Conservation (phyloP, 2,797 vertebrate species). For the Rhinophrynus dorsalis region DNA sequence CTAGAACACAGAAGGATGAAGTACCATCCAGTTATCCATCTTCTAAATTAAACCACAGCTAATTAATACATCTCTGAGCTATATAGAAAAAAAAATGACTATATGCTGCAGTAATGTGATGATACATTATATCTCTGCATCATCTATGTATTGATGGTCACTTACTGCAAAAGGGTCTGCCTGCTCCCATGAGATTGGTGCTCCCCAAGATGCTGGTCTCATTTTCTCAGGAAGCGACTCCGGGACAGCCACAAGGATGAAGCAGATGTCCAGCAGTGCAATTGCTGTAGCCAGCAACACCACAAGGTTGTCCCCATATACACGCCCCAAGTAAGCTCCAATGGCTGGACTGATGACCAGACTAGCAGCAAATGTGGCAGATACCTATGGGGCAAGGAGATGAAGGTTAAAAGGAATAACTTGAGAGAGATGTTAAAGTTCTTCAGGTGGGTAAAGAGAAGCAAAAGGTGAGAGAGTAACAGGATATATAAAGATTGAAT, state of each 20-base stretch:
- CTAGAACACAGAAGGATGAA: no score
- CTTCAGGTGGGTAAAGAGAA: no score
- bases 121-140: no score
- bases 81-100: no score
- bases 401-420: no score
- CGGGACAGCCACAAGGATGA: slow-evolving; percentile 82
- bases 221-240: slow-evolving; percentile 85
- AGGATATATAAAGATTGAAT: no score
- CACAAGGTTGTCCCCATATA: slow-evolving; percentile 81
- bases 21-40: no score
- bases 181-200: slow-evolving; percentile 86
- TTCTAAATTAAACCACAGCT: no score
- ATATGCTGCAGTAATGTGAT: no score
- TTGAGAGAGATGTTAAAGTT: no score
- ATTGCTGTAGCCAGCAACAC: slow-evolving; percentile 83
- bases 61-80: no score
- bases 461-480: no score
- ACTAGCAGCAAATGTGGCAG: slow-evolving; percentile 83
- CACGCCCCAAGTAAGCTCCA: slow-evolving; percentile 80
- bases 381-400: slow-evolving; percentile 68
- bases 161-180: slow-evolving; percentile 86
- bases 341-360: slow-evolving; percentile 84
- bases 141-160: neutral
- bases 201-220: slow-evolving; percentile 83
- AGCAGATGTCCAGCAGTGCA: slow-evolving; percentile 82